phyloP scores from a whole-genome alignment of 2,888 invertebrate species.

The Tenodera sinensis region DNA sequence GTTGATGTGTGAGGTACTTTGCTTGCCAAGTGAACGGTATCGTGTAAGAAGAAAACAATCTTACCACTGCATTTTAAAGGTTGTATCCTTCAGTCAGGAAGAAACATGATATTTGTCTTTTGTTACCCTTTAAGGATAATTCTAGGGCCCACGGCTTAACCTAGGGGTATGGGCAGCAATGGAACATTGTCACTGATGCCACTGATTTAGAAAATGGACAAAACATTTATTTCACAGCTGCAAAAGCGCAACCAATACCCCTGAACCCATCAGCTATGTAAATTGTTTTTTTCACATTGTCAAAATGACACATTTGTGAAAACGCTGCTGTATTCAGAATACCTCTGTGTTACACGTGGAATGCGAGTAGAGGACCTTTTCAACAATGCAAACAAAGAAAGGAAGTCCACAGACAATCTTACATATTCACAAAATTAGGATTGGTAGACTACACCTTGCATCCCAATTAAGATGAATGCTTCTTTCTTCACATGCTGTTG shows the following conservation, averaged over 20 bases:
- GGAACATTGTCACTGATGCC: too few species aligned
- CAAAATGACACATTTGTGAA: conserved; percentile 8
- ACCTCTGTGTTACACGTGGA: conserved; percentile 13
- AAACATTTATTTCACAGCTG: conserved; percentile 19
- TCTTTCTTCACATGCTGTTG: conserved; percentile 12
- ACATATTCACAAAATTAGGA: conserved; percentile 3
- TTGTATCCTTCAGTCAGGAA: too few species aligned
- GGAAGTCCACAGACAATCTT: not conserved
- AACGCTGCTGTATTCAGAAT: conserved; percentile 15
- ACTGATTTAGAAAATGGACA: not conserved
- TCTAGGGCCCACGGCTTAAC: too few species aligned
- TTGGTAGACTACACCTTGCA: not conserved
- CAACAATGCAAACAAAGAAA: not conserved
- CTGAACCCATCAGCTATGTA: conserved; percentile 10
- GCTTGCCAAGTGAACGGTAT: too few species aligned
- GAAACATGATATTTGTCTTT: too few species aligned
- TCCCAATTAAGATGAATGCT: too few species aligned
- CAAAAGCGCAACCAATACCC: not conserved
- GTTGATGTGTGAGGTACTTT: too few species aligned
- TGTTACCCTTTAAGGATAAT: too few species aligned
- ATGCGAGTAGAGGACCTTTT: conserved; percentile 1
- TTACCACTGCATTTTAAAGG: too few species aligned
- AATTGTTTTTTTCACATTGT: conserved; percentile 11
- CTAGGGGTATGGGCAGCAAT: too few species aligned
- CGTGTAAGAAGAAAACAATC: too few species aligned